A percentile compares a stretch with the other conserved stretches of the same genome.
These are phyloP conservation scores for Melinopterus prodromus DNA, from an alignment of 2,888 invertebrate genomes.

Conservation along the genomic window DNA sequence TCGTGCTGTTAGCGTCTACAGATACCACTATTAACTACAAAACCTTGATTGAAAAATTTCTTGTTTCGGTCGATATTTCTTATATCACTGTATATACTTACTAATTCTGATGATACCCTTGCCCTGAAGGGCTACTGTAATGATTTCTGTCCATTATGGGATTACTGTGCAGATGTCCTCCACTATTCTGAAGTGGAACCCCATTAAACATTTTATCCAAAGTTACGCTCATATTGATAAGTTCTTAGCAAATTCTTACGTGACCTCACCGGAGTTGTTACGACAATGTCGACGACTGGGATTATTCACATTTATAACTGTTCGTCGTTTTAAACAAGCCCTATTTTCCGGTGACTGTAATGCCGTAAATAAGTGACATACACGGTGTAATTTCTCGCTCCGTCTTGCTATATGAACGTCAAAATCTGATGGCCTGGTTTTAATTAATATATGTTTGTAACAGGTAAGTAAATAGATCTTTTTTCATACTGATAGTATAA, in stretches of 20 bases:
- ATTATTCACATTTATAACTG: not conserved
- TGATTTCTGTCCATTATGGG: constrained; percentile 46
- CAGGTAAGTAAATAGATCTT: not conserved
- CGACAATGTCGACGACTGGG: not conserved
- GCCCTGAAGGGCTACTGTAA: constrained; percentile 44
- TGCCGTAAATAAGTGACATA: not conserved
- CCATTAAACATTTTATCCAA: not conserved
- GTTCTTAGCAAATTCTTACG: not conserved
- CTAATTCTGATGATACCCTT: constrained; percentile 45
- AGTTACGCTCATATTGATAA: not conserved
- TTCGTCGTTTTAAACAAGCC: not conserved
- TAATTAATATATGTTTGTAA: not conserved
- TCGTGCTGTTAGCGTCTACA: too few relatives aligned
- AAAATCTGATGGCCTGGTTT: not conserved
- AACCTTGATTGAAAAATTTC: too few relatives aligned
- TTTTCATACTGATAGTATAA: too few relatives aligned
- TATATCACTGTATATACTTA: constrained; percentile 12
- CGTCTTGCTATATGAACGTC: not conserved
- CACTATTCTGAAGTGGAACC: not conserved
- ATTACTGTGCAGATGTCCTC: not conserved
- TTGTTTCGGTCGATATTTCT: not conserved
- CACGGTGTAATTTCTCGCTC: not conserved
- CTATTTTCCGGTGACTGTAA: not conserved
- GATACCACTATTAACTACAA: too few relatives aligned
- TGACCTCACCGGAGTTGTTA: not conserved